Evolutionary conservation across 1,140 invertebrate species (phyloP).

Genomic region (Helicorthomorpha holstii): DNA sequence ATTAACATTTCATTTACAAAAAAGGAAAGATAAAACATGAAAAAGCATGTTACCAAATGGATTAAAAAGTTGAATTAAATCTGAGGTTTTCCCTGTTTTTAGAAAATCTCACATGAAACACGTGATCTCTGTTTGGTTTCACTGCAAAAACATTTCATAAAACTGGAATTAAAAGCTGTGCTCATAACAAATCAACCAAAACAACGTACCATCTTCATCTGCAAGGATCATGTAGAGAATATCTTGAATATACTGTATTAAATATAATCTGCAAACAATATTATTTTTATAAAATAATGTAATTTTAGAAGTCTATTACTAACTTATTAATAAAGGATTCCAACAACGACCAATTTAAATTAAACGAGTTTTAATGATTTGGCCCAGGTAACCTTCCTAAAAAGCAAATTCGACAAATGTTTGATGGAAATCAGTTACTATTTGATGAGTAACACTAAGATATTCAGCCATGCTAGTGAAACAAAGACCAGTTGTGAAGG

Average conservation of each 20-base stretch:
- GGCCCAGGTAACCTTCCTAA: not conserved
- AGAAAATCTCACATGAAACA: conserved; percentile 64
- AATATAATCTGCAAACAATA: conserved; percentile 29
- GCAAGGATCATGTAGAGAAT: conserved; percentile 49
- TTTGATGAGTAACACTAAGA: conserved; percentile 37
- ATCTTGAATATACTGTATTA: conserved; percentile 44
- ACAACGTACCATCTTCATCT: conserved; percentile 41
- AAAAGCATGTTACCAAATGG: conserved; percentile 27
- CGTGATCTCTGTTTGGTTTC: conserved; percentile 48
- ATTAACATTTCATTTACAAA: too few species aligned
- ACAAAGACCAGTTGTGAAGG: conserved; percentile 60
- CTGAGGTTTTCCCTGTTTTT: conserved; percentile 48
- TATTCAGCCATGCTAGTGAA: conserved; percentile 52
- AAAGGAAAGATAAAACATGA: not conserved
- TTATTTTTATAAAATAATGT: not conserved
- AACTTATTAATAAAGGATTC: conserved; percentile 25
- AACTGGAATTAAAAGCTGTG: not conserved
- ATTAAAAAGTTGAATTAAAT: conserved; percentile 51
- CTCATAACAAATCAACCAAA: not conserved
- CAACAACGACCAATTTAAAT: conserved; percentile 15
- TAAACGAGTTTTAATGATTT: conserved; percentile 3
- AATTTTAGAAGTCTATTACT: conserved; percentile 8
- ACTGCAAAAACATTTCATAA: conserved; percentile 34
- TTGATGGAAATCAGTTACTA: conserved; percentile 3
- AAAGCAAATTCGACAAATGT: not conserved